These are phyloP conservation scores for Leptoclinus maculatus DNA, from an alignment of 2,797 vertebrate species.

Conservation along the genomic window DNA sequence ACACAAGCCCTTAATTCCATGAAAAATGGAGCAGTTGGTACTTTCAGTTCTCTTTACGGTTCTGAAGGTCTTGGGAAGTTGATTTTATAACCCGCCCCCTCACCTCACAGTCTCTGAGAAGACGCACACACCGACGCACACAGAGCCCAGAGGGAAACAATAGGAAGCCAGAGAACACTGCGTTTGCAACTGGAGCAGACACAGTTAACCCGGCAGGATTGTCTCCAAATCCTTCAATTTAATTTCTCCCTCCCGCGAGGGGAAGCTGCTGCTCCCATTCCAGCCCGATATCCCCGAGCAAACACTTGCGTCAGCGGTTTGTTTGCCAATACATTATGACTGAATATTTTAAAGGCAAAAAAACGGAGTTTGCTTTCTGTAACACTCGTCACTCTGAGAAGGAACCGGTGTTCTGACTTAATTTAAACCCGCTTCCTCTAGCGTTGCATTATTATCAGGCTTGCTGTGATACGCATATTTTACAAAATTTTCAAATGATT, in stretches of 20 bases:
- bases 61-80: slow-evolving; percentile 40
- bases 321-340: slow-evolving; percentile 68
- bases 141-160: slow-evolving; percentile 52
- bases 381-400: slow-evolving; percentile 25
- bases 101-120: slow-evolving; percentile 35
- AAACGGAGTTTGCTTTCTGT: slow-evolving; percentile 38
- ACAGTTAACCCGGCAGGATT: slow-evolving; percentile 69
- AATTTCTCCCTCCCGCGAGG: slow-evolving; percentile 63
- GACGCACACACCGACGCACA: background rate
- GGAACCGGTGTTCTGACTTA: slow-evolving; percentile 24
- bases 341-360: slow-evolving; percentile 70
- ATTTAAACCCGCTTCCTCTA: slow-evolving; percentile 12
- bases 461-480: background rate
- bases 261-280: slow-evolving; percentile 58
- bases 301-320: slow-evolving; percentile 74
- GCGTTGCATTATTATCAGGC: background rate
- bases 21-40: background rate
- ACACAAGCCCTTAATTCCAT: background rate
- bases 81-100: slow-evolving; percentile 56
- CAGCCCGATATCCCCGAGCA: slow-evolving; percentile 68
- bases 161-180: slow-evolving; percentile 58
- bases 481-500: slow-evolving; percentile 1
- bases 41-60: slow-evolving; percentile 5
- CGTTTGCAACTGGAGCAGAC: slow-evolving; percentile 70
- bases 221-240: slow-evolving; percentile 75